A percentile compares a stretch with the other conserved stretches of the same genome.
Evolutionary conservation across 2,797 vertebrate species (phyloP).

Genomic region (Anolis apletophallus): DNA sequence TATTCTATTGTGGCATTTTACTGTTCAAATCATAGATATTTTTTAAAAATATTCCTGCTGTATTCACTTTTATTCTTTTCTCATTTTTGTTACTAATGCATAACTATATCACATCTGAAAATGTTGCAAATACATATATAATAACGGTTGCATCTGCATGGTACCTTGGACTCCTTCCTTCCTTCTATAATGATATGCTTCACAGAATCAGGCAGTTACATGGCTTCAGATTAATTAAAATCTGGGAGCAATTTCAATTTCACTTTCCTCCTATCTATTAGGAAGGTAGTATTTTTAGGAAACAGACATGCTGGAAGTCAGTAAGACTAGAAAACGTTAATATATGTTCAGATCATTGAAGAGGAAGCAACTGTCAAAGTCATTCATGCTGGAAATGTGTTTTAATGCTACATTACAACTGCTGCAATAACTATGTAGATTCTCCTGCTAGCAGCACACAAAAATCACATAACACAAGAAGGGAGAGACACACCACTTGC

Average conservation of each 20-base stretch:
- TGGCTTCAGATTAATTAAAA: constrained; percentile 58
- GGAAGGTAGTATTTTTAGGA: constrained; percentile 50
- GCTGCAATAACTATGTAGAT: neutral
- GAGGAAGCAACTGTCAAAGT: constrained; percentile 43
- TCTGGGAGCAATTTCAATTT: constrained; percentile 44
- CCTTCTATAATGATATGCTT: neutral
- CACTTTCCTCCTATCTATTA: constrained; percentile 53
- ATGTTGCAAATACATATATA: neutral
- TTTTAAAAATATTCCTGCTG: too few relatives aligned
- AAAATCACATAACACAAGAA: neutral
- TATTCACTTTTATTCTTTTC: neutral
- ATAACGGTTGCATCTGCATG: neutral
- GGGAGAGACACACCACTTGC: neutral
- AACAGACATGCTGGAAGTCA: constrained; percentile 19
- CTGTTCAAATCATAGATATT: neutral
- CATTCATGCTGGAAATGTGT: constrained; percentile 47
- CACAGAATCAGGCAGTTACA: constrained; percentile 36
- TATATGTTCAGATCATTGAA: constrained; percentile 37
- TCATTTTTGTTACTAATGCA: neutral
- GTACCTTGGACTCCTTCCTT: neutral
- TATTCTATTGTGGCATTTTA: neutral
- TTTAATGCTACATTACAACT: constrained; percentile 40
- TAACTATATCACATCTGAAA: neutral
- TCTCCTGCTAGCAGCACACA: constrained; percentile 28
- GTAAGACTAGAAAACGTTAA: constrained; percentile 16